Base-by-base conservation (phyloP, 2,113 vertebrate species). In the Notothenia rossii region DNA sequence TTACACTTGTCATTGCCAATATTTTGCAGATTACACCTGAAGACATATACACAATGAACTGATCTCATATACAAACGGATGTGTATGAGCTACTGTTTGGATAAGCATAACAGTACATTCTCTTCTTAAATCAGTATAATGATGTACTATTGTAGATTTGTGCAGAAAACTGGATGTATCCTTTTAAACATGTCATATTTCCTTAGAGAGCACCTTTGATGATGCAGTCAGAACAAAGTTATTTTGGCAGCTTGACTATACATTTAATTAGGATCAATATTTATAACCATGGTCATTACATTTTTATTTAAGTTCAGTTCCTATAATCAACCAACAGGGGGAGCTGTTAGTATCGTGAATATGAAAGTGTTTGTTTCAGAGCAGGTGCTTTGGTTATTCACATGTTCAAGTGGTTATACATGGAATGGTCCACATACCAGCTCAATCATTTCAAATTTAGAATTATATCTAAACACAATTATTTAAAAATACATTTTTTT, bases 261-360 rank as follows among this genome's bases (percentile, higher is more conserved):
- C 0, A 46, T 33, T 8, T 33, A 56, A 48, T 49, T 10, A 48
- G 33, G 1, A 29, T 45, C 36, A 36, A 7, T 36, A 36, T 36
- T 36, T 29, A 43, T n/a, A 12, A 1, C 2, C 59, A 7, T 5
- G 17, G 49, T 46, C 1, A 49, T 3, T 25, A 12, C 0, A 15
- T n/a, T 43, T 59, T 61, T 14, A 7, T 72, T 68, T 45, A 1
- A 1, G 6, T 43, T 62, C 40, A 77, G 7, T 88, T 71, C 46
- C n/a, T 33, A 1, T 15, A 54, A 14, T 49, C 36, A 67, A 45
- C 71, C 91, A 79, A 0, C 58, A 91, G 88, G 59, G 75, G 86
- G 86, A 2, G 76, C 29, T 10, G 22, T 12, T 1, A 13, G n/a
- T 46, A 13, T 20, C 2, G 1, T 18, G 20, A 17, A 2, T 50